Evolutionary conservation across 2,113 vertebrate species (phyloP).

Genomic region (Tachysurus fulvidraco): DNA sequence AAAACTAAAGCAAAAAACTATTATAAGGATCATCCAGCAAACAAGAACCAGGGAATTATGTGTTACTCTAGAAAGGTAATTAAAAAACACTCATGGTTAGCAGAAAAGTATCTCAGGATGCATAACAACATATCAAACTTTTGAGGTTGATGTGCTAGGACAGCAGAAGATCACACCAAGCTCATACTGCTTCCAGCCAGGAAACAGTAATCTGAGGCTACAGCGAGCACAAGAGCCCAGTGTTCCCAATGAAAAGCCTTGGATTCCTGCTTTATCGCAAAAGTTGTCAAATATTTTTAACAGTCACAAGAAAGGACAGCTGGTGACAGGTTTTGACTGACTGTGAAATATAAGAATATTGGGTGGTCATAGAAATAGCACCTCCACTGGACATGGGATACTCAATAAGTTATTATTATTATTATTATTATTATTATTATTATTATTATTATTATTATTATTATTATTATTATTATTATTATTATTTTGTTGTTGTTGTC

Average conservation of each 20-base stretch:
- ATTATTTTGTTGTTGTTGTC: background rate
- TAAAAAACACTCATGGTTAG: background rate
- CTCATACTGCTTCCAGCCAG: background rate
- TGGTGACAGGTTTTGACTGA: background rate
- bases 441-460: background rate
- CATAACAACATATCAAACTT: background rate
- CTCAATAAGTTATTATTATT: background rate
- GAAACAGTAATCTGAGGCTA: background rate
- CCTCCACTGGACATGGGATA: background rate
- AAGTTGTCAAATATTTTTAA: background rate
- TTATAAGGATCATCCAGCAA: background rate
- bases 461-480: constrained; percentile 13
- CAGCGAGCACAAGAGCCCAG: background rate
- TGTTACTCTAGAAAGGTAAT: background rate
- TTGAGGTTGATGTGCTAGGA: background rate
- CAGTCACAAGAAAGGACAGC: background rate
- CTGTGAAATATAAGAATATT: background rate
- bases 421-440: constrained; percentile 1
- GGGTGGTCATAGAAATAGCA: background rate
- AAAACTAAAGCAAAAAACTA: too few relatives aligned
- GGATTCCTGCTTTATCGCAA: background rate
- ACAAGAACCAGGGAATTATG: background rate
- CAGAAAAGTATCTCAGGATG: background rate
- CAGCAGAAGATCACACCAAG: background rate
- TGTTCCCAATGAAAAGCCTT: background rate